These are phyloP conservation scores for Phylloscopus collybita DNA, from an alignment of 2,797 vertebrate genomes.

Conservation along the genomic window DNA sequence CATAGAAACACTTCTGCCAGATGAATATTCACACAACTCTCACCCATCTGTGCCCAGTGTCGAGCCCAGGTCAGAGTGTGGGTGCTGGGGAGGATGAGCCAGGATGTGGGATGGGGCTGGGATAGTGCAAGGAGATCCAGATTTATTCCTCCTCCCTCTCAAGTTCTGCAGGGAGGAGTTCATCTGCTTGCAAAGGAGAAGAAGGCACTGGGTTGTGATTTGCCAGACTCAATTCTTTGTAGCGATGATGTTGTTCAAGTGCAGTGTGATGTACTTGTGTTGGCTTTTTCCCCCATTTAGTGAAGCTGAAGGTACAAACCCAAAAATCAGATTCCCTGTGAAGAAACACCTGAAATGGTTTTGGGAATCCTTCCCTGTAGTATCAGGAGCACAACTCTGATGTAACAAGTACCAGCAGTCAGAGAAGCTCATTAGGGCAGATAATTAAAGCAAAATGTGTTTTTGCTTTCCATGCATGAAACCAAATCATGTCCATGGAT, in stretches of 20 bases:
- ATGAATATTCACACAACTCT: background rate
- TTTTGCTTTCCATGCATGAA: background rate
- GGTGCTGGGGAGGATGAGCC: background rate
- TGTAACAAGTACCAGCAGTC: background rate
- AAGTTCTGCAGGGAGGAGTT: background rate
- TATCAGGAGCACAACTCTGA: background rate
- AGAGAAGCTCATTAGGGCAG: background rate
- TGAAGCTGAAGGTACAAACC: background rate
- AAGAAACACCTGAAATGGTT: background rate
- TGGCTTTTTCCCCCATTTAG: background rate
- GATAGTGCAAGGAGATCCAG: background rate
- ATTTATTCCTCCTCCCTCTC: background rate
- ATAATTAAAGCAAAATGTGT: background rate
- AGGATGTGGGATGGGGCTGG: fast-evolving
- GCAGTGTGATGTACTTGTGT: background rate
- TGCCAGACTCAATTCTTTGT: background rate
- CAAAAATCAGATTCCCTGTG: background rate
- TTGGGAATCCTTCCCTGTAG: background rate
- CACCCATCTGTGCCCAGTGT: fast-evolving
- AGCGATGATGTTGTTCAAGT: background rate
- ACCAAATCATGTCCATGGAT: background rate
- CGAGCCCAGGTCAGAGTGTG: fast-evolving
- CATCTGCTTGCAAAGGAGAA: background rate
- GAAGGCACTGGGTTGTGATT: background rate
- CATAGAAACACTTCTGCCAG: background rate